Percentiles rank a stretch among this genome's conserved stretches.
These are phyloP conservation scores for Limnothrissa miodon DNA, from an alignment of 2,113 vertebrate species.

Conservation along the genomic window DNA sequence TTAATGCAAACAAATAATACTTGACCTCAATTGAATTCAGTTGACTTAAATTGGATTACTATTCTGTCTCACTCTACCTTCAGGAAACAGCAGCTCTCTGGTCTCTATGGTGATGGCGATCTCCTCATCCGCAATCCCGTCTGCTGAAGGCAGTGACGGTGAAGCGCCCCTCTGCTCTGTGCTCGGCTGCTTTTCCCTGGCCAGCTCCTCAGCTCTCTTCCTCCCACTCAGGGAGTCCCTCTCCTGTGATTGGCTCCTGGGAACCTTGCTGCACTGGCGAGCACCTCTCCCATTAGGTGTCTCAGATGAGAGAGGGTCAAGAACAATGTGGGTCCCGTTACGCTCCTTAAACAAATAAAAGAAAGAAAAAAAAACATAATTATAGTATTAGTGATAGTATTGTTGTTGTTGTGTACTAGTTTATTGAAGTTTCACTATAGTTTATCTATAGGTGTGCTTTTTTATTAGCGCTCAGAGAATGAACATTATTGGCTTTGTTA, in stretches of 20 bases:
- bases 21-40: background rate
- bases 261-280: slow-evolving; percentile 48
- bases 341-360: background rate
- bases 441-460: too few species aligned
- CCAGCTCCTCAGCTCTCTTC: slow-evolving; percentile 51
- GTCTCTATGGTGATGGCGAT: slow-evolving; percentile 67
- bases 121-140: slow-evolving; percentile 64
- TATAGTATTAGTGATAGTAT: background rate
- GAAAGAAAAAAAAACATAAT: background rate
- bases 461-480: too few species aligned
- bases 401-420: too few species aligned
- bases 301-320: slow-evolving; percentile 60
- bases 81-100: slow-evolving; percentile 63
- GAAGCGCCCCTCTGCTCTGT: slow-evolving; percentile 50
- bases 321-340: background rate
- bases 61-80: slow-evolving; percentile 66
- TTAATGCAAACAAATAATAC: too few species aligned
- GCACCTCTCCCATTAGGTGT: slow-evolving; percentile 50
- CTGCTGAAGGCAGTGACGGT: slow-evolving; percentile 44
- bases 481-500: too few species aligned
- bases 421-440: too few species aligned
- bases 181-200: slow-evolving; percentile 47
- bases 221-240: slow-evolving; percentile 52
- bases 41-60: background rate
- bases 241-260: slow-evolving; percentile 50